These are phyloP conservation scores for Aspidiotus destructor DNA, from an alignment of 2,888 invertebrate genomes.

Conservation along the genomic window DNA sequence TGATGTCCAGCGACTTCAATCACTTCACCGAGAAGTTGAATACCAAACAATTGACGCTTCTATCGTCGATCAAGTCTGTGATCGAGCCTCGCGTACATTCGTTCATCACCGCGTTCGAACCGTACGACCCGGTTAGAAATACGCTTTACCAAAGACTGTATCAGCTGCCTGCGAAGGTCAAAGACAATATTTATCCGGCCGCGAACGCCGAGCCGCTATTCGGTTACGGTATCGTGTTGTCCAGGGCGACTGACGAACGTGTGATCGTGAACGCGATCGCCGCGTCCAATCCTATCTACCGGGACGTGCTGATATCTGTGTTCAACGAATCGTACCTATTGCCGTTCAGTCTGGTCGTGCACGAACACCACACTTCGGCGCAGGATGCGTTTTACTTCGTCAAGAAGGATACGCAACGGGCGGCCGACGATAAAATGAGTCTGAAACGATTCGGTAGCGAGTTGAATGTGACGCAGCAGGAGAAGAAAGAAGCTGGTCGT, in stretches of 20 bases:
- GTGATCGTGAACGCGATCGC: constrained; percentile 73
- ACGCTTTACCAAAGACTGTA: constrained; percentile 31
- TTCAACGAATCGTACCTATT: constrained; percentile 80
- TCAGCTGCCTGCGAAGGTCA: constrained; percentile 17
- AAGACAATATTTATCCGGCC: constrained; percentile 32
- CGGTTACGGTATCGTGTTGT: constrained; percentile 69
- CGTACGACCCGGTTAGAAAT: constrained; percentile 34
- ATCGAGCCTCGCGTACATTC: constrained; percentile 31
- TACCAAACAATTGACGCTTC: constrained; percentile 47
- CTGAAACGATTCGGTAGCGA: constrained; percentile 80
- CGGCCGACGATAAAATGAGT: constrained; percentile 78
- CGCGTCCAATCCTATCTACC: constrained; percentile 79
- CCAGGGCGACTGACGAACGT: constrained; percentile 64
- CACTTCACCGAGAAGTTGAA: constrained; percentile 69
- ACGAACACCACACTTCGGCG: constrained; percentile 55
- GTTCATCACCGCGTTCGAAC: constrained; percentile 26
- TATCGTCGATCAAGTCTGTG: constrained; percentile 34
- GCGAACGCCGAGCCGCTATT: constrained; percentile 81
- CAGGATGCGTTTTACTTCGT: constrained; percentile 90
- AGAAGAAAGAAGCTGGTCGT: constrained; percentile 50
- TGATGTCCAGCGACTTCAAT: constrained; percentile 68
- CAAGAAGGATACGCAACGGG: constrained; percentile 82
- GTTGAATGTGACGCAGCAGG: constrained; percentile 84
- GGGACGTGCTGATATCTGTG: constrained; percentile 85
- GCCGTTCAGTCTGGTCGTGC: constrained; percentile 78